Percentiles rank a stretch among this genome's conserved stretches.
phyloP scores from a whole-genome alignment of 2,797 vertebrate species.

The Zalophus californianus region DNA sequence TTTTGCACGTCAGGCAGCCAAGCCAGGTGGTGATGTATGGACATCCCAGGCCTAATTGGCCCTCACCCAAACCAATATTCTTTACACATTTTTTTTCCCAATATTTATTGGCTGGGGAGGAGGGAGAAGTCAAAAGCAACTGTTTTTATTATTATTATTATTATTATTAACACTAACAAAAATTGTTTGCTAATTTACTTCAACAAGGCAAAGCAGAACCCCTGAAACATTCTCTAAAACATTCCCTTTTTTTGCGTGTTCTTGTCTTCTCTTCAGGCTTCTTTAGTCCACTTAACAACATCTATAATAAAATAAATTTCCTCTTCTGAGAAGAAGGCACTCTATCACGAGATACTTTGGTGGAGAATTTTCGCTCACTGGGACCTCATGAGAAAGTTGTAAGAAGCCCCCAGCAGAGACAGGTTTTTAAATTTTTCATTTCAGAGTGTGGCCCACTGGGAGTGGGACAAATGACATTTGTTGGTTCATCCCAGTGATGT shows the following conservation, averaged over 20 bases:
- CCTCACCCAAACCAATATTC: not conserved
- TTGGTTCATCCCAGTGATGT: not conserved
- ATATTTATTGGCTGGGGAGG: not conserved
- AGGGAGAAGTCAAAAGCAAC: not conserved
- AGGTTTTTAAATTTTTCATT: not conserved
- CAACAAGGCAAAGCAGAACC: not conserved
- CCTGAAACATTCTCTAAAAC: not conserved
- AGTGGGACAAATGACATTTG: not conserved
- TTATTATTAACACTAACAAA: not conserved
- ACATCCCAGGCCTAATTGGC: not conserved
- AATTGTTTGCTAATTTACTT: slow-evolving; percentile 9
- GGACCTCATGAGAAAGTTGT: not conserved
- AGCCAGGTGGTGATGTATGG: not conserved
- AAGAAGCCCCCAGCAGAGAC: not conserved
- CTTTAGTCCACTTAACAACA: not conserved
- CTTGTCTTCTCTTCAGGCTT: not conserved
- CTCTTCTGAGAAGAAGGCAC: not conserved
- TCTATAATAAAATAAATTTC: not conserved
- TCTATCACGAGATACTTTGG: not conserved
- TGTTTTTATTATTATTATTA: not conserved
- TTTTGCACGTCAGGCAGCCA: not conserved
- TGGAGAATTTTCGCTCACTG: not conserved
- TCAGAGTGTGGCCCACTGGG: not conserved
- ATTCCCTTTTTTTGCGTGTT: not conserved
- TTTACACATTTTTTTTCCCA: not conserved